These are phyloP conservation scores for Drosophila simulans DNA, from an alignment of 1,140 invertebrate species.

Conservation along the genomic window DNA sequence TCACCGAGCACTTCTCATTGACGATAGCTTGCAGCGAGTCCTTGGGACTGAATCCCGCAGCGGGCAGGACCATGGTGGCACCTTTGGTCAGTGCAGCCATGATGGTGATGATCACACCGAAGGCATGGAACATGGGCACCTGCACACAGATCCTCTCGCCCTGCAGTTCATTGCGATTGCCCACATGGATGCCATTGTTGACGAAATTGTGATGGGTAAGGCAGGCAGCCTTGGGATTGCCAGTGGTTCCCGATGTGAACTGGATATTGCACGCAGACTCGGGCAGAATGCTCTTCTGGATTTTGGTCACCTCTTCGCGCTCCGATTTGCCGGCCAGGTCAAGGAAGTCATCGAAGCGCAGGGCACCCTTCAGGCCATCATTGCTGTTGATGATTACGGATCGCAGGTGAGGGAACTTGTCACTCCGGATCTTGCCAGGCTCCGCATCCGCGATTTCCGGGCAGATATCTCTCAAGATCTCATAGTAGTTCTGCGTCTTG, in stretches of 20 bases:
- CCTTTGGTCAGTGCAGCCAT: constrained; percentile 88
- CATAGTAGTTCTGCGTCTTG: constrained; percentile 90
- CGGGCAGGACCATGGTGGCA: constrained; percentile 89
- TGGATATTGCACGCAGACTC: constrained; percentile 91
- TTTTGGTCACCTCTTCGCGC: constrained; percentile 46
- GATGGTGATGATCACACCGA: constrained; percentile 90
- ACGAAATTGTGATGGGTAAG: constrained; percentile 93
- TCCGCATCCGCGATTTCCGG: constrained; percentile 84
- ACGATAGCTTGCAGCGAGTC: constrained; percentile 88
- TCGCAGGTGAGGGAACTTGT: constrained; percentile 85
- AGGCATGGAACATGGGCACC: constrained; percentile 97
- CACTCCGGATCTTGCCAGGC: constrained; percentile 69
- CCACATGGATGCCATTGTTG: constrained; percentile 92
- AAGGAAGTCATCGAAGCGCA: constrained; percentile 87
- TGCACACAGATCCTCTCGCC: constrained; percentile 88
- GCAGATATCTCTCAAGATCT: constrained; percentile 86
- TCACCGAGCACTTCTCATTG: constrained; percentile 90
- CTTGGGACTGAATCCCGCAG: constrained; percentile 88
- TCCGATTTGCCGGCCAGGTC: constrained; percentile 71
- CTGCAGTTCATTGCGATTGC: constrained; percentile 85
- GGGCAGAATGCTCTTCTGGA: constrained; percentile 84
- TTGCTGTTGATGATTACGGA: constrained; percentile 86
- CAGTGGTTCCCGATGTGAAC: constrained; percentile 93
- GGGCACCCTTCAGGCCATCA: constrained; percentile 86
- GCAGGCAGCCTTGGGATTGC: constrained; percentile 93